Conservation (phyloP, 2,113 vertebrate genomes). For the Parotia lawesii region DNA sequence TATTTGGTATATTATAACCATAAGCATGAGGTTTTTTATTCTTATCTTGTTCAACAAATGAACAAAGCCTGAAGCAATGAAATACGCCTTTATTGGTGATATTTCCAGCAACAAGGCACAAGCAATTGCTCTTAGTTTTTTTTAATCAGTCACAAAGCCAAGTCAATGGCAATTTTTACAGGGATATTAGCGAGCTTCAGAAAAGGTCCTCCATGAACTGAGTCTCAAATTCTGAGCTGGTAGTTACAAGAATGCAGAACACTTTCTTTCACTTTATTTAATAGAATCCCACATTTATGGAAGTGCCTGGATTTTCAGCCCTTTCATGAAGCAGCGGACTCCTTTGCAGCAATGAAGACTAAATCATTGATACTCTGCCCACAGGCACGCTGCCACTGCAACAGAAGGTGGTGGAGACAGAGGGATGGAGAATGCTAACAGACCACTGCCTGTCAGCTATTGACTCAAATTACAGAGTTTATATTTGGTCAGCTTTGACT, state of each 20-base stretch:
- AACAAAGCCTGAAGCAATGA: background rate
- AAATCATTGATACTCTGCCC: background rate
- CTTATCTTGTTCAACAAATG: background rate
- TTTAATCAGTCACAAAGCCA: background rate
- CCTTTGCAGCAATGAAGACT: background rate
- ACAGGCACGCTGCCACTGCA: background rate
- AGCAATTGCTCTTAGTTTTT: background rate
- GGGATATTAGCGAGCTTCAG: background rate
- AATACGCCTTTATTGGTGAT: background rate
- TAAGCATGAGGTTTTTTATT: background rate
- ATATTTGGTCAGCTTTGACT: background rate
- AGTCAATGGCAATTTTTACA: background rate
- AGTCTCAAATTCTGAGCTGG: background rate
- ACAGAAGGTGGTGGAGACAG: conserved; percentile 8
- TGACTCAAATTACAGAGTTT: background rate
- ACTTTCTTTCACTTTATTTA: background rate
- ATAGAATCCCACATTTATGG: background rate
- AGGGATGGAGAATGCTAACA: background rate
- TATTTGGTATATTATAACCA: background rate
- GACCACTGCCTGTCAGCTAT: background rate
- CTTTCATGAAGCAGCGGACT: background rate
- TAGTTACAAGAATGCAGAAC: background rate
- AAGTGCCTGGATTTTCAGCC: background rate
- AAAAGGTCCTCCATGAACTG: background rate
- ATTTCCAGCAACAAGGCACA: background rate